These are phyloP conservation scores for Chirona hameri DNA, from an alignment of 2,888 invertebrate genomes.

Conservation along the genomic window DNA sequence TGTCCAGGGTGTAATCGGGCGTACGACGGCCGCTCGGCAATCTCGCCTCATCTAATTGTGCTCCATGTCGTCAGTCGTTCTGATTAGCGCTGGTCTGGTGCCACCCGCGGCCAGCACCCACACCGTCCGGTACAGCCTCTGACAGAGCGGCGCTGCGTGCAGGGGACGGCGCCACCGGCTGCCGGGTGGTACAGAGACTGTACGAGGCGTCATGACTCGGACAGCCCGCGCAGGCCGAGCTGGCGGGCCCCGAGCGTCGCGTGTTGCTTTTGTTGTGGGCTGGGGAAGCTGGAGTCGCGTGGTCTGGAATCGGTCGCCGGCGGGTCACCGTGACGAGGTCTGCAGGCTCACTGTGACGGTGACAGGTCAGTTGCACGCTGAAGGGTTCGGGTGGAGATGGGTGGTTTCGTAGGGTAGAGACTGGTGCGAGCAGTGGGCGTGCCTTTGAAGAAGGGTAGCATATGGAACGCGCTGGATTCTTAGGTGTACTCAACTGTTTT, in stretches of 20 bases:
- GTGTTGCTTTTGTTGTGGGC: not conserved
- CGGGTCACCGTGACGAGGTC: constrained; percentile 1
- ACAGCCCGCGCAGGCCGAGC: not conserved
- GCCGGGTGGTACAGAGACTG: not conserved
- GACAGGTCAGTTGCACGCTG: not conserved
- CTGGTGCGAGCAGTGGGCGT: too few relatives aligned
- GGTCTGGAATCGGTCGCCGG: not conserved
- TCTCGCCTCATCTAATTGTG: not conserved
- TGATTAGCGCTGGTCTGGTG: constrained; percentile 12
- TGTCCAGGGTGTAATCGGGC: not conserved
- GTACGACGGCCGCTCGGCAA: not conserved
- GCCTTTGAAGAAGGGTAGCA: too few relatives aligned
- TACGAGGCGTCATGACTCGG: not conserved
- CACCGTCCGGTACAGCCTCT: not conserved
- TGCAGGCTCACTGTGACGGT: not conserved
- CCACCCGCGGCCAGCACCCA: not conserved
- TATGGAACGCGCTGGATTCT: too few relatives aligned
- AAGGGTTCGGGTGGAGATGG: not conserved
- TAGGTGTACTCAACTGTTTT: too few relatives aligned
- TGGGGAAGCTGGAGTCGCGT: not conserved
- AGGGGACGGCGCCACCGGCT: not conserved
- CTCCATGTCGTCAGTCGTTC: not conserved
- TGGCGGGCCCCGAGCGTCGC: not conserved
- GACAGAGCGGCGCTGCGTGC: not conserved
- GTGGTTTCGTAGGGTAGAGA: too few relatives aligned